Base-by-base conservation (phyloP, 2,888 invertebrate species). In the Rhorus exstirpatorius region DNA sequence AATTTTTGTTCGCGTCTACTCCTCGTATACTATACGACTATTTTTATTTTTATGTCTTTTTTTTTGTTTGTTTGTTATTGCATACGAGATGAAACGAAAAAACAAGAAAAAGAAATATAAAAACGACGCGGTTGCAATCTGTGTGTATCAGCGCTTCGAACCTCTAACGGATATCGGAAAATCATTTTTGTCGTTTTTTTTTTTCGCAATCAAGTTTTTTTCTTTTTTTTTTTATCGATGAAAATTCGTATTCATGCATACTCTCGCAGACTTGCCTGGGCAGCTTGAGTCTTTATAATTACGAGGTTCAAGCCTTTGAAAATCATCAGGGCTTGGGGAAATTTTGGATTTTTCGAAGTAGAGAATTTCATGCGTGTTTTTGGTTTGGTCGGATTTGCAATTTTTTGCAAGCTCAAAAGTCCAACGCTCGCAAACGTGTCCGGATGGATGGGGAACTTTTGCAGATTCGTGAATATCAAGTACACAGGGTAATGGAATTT, bases 81-180 rank as follows among this genome's bases (percentile, higher is more conserved):
- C 38, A 68, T 14, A 38, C 70, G 70, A 49, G 44, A 71, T 31
- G 26, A 46, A 55, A 44, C 44, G 31, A 24, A 49, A 35, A 72
- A 49, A 70, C n/a, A n/a, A n/a, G n/a, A 68, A 60, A 26, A 17
- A 58, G 46, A 35, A 58, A n/a, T n/a, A n/a, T n/a, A n/a, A n/a
- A n/a, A n/a, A n/a, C n/a, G 58, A 58, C 14, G 44, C 8, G 7
- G 31, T 26, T 74, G 53, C 74, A 74, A 63, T 63, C 63, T n/a
- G n/a, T 63, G 74, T 63, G 53, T 49, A 24, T 51, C 68, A 55
- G 24, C 41, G 55, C 21, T 14, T 49, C 51, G 19, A 41, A 10
- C 41, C 41, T 51, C 63, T 53, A 41, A 63, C 60, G 38, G 17
- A 3, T 74, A 49, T 61, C 44, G 58, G 55, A 61, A 75, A 79